phyloP scores from a whole-genome alignment of 2,888 invertebrate species.

The Lepidocyrtinus sp. region DNA sequence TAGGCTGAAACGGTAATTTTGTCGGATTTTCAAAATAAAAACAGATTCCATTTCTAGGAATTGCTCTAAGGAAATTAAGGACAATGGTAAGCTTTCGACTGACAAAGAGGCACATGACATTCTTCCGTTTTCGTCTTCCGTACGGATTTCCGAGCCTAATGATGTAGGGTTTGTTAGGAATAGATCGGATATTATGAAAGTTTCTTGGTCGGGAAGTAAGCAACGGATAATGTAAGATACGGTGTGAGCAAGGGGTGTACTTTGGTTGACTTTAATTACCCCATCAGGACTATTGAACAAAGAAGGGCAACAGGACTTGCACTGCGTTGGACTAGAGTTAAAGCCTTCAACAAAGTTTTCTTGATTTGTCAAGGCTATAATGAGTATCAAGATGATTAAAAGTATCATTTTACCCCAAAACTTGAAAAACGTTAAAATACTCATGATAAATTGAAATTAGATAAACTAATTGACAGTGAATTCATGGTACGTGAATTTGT shows the following conservation, averaged over 20 bases:
- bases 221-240: conserved; percentile 41
- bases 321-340: background rate
- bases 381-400: too few relatives aligned
- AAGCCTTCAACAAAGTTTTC: too few relatives aligned
- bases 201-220: conserved; percentile 29
- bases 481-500: too few relatives aligned
- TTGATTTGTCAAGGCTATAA: too few relatives aligned
- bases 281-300: conserved; percentile 31
- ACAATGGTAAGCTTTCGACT: conserved; percentile 30
- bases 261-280: conserved; percentile 22
- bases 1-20: too few relatives aligned
- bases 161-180: background rate
- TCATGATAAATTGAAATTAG: too few relatives aligned
- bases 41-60: too few relatives aligned
- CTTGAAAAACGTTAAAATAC: too few relatives aligned
- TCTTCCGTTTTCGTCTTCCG: background rate
- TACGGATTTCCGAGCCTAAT: background rate
- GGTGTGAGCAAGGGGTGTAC: conserved; percentile 6
- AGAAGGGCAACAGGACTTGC: conserved; percentile 35
- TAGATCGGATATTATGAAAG: conserved; percentile 34
- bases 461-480: too few relatives aligned
- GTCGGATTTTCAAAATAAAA: too few relatives aligned
- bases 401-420: too few relatives aligned
- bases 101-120: conserved; percentile 5
- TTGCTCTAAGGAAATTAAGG: background rate